Percentiles rank a stretch among this genome's conserved stretches.
These are phyloP conservation scores for Brachypalpus laphriformis DNA, from an alignment of 2,888 invertebrate species.

Conservation along the genomic window DNA sequence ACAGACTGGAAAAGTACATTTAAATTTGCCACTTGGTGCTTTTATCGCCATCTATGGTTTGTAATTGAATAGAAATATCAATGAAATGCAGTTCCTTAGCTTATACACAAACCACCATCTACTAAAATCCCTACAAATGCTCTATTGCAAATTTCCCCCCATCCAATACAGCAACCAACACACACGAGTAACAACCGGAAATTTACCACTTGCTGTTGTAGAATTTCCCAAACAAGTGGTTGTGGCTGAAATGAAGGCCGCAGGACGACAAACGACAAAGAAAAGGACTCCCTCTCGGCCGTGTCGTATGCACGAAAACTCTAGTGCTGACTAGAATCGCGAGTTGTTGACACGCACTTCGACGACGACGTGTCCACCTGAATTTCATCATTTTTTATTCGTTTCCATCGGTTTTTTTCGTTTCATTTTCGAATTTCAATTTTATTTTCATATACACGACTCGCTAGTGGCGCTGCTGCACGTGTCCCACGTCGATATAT, in stretches of 20 bases:
- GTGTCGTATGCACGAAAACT: not conserved
- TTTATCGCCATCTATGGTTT: not conserved
- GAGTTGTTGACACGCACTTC: slow-evolving; percentile 2
- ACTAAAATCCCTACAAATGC: not conserved
- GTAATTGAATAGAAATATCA: too few relatives aligned
- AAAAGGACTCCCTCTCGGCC: not conserved
- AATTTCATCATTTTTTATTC: slow-evolving; percentile 4
- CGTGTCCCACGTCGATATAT: not conserved
- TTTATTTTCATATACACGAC: not conserved
- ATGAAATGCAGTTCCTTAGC: not conserved
- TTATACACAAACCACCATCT: not conserved
- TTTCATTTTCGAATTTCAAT: not conserved
- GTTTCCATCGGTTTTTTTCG: not conserved
- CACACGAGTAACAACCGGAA: not conserved
- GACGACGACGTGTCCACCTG: not conserved
- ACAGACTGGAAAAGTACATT: too few relatives aligned
- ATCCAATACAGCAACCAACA: not conserved
- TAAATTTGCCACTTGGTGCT: too few relatives aligned
- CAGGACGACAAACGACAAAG: not conserved
- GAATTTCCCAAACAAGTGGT: slow-evolving; percentile 21
- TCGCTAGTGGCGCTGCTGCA: not conserved
- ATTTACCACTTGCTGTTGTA: not conserved
- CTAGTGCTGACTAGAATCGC: not conserved
- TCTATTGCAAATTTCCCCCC: too few relatives aligned
- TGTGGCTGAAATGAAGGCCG: not conserved